Conservation (phyloP, 1,140 invertebrate genomes). For the Drosophila auraria region DNA sequence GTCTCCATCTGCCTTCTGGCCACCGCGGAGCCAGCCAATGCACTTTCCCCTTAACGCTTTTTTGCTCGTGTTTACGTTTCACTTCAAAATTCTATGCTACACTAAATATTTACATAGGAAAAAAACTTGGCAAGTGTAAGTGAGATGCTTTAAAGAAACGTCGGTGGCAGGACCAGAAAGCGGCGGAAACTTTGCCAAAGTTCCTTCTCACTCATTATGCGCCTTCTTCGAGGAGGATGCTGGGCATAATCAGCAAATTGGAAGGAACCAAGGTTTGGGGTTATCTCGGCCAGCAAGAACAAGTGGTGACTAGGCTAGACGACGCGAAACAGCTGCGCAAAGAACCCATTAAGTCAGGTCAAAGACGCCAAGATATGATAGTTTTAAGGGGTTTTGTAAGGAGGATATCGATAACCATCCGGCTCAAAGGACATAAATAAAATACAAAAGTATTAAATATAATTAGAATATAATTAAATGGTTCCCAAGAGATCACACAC, state of each 20-base stretch:
- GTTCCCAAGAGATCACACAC: too few relatives aligned
- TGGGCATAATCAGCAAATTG: conserved; percentile 46
- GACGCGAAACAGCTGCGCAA: conserved; percentile 22
- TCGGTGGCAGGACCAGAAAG: neutral
- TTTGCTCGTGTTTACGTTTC: conserved; percentile 78
- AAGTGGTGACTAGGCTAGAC: conserved; percentile 26
- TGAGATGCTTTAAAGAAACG: conserved; percentile 66
- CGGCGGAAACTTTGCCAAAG: conserved; percentile 37
- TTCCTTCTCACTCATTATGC: conserved; percentile 55
- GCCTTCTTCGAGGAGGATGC: neutral
- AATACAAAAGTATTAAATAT: too few relatives aligned
- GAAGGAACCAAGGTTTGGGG: conserved; percentile 20
- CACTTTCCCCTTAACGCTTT: conserved; percentile 68
- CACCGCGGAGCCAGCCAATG: conserved; percentile 56
- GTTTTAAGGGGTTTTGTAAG: neutral
- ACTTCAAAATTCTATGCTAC: conserved; percentile 78
- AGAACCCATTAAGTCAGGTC: conserved; percentile 11
- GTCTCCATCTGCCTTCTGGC: conserved; percentile 7
- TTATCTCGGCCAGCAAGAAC: conserved; percentile 4
- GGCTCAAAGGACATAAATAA: neutral
- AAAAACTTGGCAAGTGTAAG: conserved; percentile 65
- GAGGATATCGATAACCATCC: neutral
- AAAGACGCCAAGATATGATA: conserved; percentile 1
- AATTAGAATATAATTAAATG: too few relatives aligned
- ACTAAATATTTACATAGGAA: conserved; percentile 79